These are phyloP conservation scores for Caprella mutica DNA, from an alignment of 2,888 invertebrate genomes.

Conservation along the genomic window DNA sequence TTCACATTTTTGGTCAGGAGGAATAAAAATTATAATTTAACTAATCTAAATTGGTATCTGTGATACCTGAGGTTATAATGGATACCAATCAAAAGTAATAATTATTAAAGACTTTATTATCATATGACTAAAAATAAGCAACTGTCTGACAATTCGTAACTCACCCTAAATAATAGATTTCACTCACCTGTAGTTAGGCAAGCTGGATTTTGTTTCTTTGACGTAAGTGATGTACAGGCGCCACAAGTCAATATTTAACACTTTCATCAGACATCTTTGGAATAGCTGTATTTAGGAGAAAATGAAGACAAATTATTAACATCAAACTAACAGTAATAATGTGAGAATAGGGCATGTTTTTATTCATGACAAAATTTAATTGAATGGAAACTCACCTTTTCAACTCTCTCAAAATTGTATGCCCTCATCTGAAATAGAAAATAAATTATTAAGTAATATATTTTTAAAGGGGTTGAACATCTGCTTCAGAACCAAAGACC, in stretches of 20 bases:
- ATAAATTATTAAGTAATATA: too few relatives aligned
- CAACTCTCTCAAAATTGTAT: slow-evolving; percentile 93
- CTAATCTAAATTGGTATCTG: too few relatives aligned
- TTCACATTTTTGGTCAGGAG: background rate
- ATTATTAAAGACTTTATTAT: too few relatives aligned
- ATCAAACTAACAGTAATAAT: background rate
- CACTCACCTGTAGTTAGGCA: slow-evolving; percentile 83
- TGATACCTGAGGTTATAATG: too few relatives aligned
- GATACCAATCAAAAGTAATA: too few relatives aligned
- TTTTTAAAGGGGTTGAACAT: too few relatives aligned
- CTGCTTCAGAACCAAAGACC: too few relatives aligned
- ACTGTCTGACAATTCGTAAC: too few relatives aligned
- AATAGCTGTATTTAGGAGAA: slow-evolving; percentile 57
- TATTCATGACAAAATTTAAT: too few relatives aligned
- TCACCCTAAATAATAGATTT: too few relatives aligned
- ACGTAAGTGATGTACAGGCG: slow-evolving; percentile 94
- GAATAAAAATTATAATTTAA: background rate
- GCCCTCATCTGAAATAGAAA: slow-evolving; percentile 75
- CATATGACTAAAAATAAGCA: too few relatives aligned
- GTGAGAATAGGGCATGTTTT: too few relatives aligned
- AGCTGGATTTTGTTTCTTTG: slow-evolving; percentile 88
- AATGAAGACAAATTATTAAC: background rate
- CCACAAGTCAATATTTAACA: slow-evolving; percentile 98
- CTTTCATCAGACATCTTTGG: slow-evolving; percentile 94
- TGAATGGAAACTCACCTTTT: slow-evolving; percentile 61